Evolutionary conservation across 2,113 vertebrate species (phyloP), one percentile per base, ranked within the genome.

Genomic region (Delphinus delphis): DNA sequence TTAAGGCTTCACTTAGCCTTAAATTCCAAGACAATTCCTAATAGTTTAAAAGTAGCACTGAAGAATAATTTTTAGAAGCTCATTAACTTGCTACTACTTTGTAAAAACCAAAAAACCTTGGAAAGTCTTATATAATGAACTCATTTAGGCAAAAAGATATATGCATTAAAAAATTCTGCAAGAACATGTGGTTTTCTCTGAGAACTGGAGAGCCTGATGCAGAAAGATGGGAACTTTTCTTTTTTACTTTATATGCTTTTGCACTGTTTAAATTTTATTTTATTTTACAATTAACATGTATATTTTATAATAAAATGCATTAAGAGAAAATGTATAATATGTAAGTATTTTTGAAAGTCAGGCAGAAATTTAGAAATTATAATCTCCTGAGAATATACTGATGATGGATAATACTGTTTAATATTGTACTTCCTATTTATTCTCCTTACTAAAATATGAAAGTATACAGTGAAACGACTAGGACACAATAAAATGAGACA

Each of bases 21-120:
- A 95, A 93, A 95, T 83, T 77, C 28, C 41, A 90, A 79, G 93
- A 55, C 31, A 95, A 90, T 65, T 90, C 41, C 67, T 82, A 89
- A 89, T 84, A 91, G 65, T 73, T 77, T 88, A 68, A 93, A 88
- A 87, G 63, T 4, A 38, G 76, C 23, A 90, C 41, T 60, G 23
- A 91, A 88, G 63, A 81, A 38, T 77, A 70, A 33, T 68, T 82
- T 70, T 81, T 53, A 20, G 71, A 84, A 84, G 47, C 4, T 90
- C 53, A 92, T 65, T 88, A 97, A 88, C 68, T 86, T 95, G 71
- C 7, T 63, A 84, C 13, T 92, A 65, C 71, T 90, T 65, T 82
- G 25, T 88, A 7, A 50, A 88, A 82, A 93, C 76, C 63, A 71
- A 73, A 71, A 47, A 65, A 68, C 36, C 60, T 77, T 25, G 31